These are phyloP conservation scores for Maconellicoccus hirsutus DNA, from an alignment of 1,140 invertebrate genomes.

Conservation along the genomic window DNA sequence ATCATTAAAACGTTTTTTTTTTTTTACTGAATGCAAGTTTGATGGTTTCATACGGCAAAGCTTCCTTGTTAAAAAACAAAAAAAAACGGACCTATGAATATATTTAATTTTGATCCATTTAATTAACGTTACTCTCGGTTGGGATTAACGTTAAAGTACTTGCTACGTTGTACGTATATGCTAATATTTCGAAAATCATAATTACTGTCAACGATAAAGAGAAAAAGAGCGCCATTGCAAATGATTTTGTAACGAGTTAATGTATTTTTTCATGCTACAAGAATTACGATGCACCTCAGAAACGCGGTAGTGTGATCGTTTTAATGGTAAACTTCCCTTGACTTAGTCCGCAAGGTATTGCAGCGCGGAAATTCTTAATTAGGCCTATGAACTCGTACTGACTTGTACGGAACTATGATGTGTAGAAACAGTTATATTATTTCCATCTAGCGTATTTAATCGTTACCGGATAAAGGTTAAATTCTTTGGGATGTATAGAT, in stretches of 20 bases:
- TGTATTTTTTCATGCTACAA: neutral
- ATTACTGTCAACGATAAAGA: constrained; percentile 5
- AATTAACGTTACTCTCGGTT: no score
- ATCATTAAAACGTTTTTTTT: no score
- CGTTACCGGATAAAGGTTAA: neutral
- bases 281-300: neutral
- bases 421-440: neutral
- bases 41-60: no score
- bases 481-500: neutral
- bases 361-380: neutral
- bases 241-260: neutral
- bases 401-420: neutral
- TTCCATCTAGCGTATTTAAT: neutral
- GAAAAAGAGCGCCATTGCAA: neutral
- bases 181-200: neutral
- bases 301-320: neutral
- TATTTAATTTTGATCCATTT: no score
- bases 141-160: no score
- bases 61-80: no score
- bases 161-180: no score
- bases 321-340: neutral
- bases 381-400: neutral
- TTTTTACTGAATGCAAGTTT: no score
- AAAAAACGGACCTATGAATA: no score
- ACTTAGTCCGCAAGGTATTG: neutral